A percentile compares a stretch with the other conserved stretches of the same genome.
These are phyloP conservation scores for Lepus europaeus DNA, from an alignment of 2,113 vertebrate species.

Conservation along the genomic window DNA sequence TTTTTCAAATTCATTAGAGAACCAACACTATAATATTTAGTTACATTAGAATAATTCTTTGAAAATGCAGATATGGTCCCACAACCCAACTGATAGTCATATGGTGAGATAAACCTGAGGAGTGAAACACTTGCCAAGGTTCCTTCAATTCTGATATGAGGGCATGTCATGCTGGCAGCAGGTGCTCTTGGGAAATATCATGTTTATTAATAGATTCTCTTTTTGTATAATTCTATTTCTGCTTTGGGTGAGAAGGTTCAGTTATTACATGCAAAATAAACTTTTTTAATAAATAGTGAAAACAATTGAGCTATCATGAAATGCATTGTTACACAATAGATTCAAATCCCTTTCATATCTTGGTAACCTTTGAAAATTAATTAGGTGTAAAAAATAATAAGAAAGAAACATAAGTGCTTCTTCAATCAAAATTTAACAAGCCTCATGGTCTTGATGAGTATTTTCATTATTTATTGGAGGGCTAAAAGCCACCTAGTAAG, in stretches of 20 bases:
- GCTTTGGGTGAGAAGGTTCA: neutral
- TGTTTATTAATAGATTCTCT: neutral
- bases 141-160: no score
- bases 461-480: neutral
- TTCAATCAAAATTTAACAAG: neutral
- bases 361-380: constrained; percentile 9
- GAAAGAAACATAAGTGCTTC: neutral
- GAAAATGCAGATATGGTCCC: neutral
- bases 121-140: accelerated
- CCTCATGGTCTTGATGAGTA: neutral
- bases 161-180: accelerated
- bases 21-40: neutral
- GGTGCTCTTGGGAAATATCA: neutral
- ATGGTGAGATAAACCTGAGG: neutral
- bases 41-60: neutral
- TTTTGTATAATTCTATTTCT: neutral
- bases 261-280: neutral
- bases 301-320: neutral
- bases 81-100: neutral
- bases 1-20: neutral
- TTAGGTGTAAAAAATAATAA: constrained; percentile 2
- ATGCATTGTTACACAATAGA: neutral
- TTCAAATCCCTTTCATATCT: neutral
- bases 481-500: neutral
- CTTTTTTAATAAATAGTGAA: neutral